phyloP scores from a whole-genome alignment of 2,797 vertebrate genomes.

The Sandelia bainsii region DNA sequence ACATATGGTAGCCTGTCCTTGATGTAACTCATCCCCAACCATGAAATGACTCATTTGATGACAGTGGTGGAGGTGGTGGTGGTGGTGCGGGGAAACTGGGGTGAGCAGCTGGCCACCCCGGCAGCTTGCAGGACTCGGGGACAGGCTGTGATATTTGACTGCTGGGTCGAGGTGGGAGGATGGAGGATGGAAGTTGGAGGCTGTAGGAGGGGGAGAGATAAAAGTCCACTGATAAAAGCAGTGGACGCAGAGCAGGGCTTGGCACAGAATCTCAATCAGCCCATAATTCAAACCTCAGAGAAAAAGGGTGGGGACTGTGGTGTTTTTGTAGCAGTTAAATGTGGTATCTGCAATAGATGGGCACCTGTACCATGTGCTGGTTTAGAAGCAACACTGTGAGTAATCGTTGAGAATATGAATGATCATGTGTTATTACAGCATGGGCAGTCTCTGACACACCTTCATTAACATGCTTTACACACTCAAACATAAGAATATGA shows the following conservation, averaged over 20 bases:
- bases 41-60: slow-evolving; percentile 32
- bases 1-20: background rate
- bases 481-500: background rate
- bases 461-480: slow-evolving; percentile 1
- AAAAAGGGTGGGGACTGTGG: slow-evolving; percentile 1
- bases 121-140: slow-evolving; percentile 56
- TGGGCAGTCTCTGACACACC: slow-evolving; percentile 7
- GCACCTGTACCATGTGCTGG: slow-evolving; percentile 42
- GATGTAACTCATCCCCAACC: background rate
- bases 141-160: slow-evolving; percentile 64
- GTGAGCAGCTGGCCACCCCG: slow-evolving; percentile 53
- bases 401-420: slow-evolving; percentile 35
- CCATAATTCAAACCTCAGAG: slow-evolving; percentile 49
- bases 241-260: slow-evolving; percentile 39
- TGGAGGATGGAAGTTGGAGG: slow-evolving; percentile 36
- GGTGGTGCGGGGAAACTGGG: background rate
- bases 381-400: slow-evolving; percentile 21
- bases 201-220: slow-evolving; percentile 49
- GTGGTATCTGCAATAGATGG: slow-evolving; percentile 30
- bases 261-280: slow-evolving; percentile 76
- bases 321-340: slow-evolving; percentile 31
- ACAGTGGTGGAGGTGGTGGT: slow-evolving; percentile 3
- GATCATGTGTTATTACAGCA: slow-evolving; percentile 25
- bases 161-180: slow-evolving; percentile 50
- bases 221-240: slow-evolving; percentile 79